Conservation (phyloP, 1,140 invertebrate species). For the Aphelinus atriplicis region DNA sequence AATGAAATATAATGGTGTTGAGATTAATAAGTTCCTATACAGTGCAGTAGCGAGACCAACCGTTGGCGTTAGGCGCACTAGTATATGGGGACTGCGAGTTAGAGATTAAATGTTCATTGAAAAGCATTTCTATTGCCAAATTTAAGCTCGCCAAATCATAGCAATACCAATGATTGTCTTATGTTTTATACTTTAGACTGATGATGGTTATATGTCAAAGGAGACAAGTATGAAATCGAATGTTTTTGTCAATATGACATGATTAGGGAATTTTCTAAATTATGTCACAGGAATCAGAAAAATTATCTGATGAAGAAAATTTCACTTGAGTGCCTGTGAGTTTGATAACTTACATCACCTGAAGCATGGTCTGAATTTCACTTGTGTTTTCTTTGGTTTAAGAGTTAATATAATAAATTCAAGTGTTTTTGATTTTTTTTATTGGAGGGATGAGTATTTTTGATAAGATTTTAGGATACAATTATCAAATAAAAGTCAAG, state of each 20-base stretch:
- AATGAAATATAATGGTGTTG: slow-evolving; percentile 65
- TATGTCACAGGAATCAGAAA: neutral
- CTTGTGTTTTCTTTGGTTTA: neutral
- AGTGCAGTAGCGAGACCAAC: slow-evolving; percentile 88
- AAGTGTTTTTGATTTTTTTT: slow-evolving; percentile 21
- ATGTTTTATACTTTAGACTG: slow-evolving; percentile 29
- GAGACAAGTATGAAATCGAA: slow-evolving; percentile 8
- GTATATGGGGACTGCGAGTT: slow-evolving; percentile 87
- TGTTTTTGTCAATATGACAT: neutral
- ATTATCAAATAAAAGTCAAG: neutral
- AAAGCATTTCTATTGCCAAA: neutral
- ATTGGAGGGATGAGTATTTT: neutral
- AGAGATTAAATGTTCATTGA: slow-evolving; percentile 72
- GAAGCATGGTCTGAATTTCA: neutral
- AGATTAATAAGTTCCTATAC: slow-evolving; percentile 77
- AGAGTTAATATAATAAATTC: slow-evolving; percentile 11
- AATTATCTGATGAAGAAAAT: neutral
- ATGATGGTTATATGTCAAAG: slow-evolving; percentile 10
- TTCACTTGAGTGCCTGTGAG: neutral
- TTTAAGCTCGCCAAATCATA: slow-evolving; percentile 7
- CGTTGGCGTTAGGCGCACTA: slow-evolving; percentile 83
- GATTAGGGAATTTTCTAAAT: neutral
- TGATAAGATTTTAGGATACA: slow-evolving; percentile 2
- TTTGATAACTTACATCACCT: slow-evolving; percentile 2
- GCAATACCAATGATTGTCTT: slow-evolving; percentile 30